phyloP scores from a whole-genome alignment of 2,888 invertebrate genomes.

The Melanophora roralis region DNA sequence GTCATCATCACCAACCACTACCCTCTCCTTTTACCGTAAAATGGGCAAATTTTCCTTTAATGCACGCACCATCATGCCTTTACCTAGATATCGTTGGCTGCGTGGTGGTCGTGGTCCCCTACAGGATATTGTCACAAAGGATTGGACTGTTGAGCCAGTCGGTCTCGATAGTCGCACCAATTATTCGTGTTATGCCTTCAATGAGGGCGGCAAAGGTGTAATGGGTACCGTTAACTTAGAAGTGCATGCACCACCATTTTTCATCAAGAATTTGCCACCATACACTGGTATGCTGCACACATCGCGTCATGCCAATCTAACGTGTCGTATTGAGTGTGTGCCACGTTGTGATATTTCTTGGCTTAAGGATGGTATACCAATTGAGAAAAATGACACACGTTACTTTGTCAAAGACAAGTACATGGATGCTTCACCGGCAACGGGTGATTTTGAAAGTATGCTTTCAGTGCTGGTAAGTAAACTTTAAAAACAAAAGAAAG shows the following conservation, averaged over 20 bases:
- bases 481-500: not conserved
- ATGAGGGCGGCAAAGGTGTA: slow-evolving; percentile 88
- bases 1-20: slow-evolving; percentile 48
- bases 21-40: slow-evolving; percentile 70
- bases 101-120: slow-evolving; percentile 85
- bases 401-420: slow-evolving; percentile 84
- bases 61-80: slow-evolving; percentile 72
- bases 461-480: slow-evolving; percentile 87
- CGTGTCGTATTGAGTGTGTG: slow-evolving; percentile 92
- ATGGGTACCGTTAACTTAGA: slow-evolving; percentile 83
- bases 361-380: slow-evolving; percentile 86
- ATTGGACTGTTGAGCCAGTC: slow-evolving; percentile 89
- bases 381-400: slow-evolving; percentile 79
- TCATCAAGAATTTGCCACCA: slow-evolving; percentile 88
- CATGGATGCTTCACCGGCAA: slow-evolving; percentile 85
- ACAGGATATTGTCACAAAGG: slow-evolving; percentile 85
- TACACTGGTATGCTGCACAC: slow-evolving; percentile 89
- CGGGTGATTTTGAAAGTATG: slow-evolving; percentile 92
- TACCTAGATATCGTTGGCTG: slow-evolving; percentile 85
- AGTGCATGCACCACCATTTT: slow-evolving; percentile 89
- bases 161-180: slow-evolving; percentile 91
- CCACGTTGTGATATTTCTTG: slow-evolving; percentile 91
- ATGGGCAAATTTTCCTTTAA: slow-evolving; percentile 74
- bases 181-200: slow-evolving; percentile 92
- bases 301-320: slow-evolving; percentile 85